phyloP scores from a whole-genome alignment of 2,888 invertebrate genomes.

The Ischnura elegans region DNA sequence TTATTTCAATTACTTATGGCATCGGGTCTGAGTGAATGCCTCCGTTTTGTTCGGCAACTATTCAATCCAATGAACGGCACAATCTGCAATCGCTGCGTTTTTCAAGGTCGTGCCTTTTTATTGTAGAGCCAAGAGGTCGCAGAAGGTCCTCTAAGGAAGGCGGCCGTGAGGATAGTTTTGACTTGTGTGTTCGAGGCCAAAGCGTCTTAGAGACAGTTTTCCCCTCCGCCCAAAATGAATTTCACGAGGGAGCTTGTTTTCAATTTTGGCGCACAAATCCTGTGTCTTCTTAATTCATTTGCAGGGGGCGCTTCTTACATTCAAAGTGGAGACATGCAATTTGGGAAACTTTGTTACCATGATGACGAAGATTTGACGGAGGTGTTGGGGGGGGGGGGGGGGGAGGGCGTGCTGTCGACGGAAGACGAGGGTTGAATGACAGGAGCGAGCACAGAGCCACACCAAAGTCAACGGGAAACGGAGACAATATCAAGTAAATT shows the following conservation, averaged over 20 bases:
- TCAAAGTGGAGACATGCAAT: not conserved
- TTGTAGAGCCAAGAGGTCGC: too few species aligned
- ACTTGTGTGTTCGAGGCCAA: too few species aligned
- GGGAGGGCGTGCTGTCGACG: not conserved
- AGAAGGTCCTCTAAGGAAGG: too few species aligned
- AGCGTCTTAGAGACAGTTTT: too few species aligned
- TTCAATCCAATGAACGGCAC: too few species aligned
- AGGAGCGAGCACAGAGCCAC: not conserved
- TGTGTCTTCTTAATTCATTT: not conserved
- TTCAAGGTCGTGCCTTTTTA: too few species aligned
- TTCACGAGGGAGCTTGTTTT: not conserved
- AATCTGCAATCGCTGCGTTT: too few species aligned
- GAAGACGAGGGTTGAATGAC: not conserved
- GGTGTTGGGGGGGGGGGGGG: not conserved
- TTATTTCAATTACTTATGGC: too few species aligned
- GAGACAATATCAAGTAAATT: not conserved
- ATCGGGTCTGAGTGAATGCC: too few species aligned
- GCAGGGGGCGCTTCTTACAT: not conserved
- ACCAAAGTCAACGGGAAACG: not conserved
- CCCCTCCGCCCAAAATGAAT: not conserved
- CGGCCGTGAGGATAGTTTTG: too few species aligned
- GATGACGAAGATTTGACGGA: not conserved
- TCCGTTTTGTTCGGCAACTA: too few species aligned
- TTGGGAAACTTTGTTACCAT: not conserved
- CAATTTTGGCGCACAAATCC: not conserved